phyloP scores from a whole-genome alignment of 2,113 vertebrate species.

The Callipepla californica region DNA sequence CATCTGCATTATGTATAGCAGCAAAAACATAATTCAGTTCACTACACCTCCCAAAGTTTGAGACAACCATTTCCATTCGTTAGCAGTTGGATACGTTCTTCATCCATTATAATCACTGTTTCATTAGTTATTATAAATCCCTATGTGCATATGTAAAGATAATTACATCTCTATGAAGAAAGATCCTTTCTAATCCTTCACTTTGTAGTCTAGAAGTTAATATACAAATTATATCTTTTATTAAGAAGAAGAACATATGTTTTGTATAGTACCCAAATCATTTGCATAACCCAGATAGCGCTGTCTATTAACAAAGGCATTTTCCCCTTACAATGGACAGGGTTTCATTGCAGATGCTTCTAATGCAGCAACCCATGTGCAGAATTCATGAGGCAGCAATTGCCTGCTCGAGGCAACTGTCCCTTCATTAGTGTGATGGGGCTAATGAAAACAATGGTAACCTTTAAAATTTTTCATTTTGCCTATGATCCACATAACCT shows the following conservation, averaged over 20 bases:
- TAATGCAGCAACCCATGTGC: neutral
- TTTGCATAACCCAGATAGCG: neutral
- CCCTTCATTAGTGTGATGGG: conserved; percentile 19
- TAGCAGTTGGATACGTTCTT: neutral
- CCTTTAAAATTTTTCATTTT: conserved; percentile 32
- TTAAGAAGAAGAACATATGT: neutral
- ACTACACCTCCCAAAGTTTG: neutral
- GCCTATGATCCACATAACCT: conserved; percentile 2
- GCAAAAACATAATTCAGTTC: neutral
- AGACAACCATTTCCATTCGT: neutral
- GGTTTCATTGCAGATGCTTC: neutral
- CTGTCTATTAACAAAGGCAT: neutral
- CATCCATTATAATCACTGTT: neutral
- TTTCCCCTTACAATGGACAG: neutral
- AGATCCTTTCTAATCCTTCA: neutral
- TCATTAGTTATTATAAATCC: neutral
- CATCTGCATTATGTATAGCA: neutral
- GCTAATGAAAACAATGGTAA: conserved; percentile 51
- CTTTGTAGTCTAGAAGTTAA: neutral
- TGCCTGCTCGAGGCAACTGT: conserved; percentile 9
- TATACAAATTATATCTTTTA: neutral
- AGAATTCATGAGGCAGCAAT: neutral
- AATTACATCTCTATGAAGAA: neutral
- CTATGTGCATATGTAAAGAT: neutral
- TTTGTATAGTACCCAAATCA: neutral